Evolutionary conservation across 2,888 invertebrate genomes (phyloP).

Genomic region (Ichneumoninae sp.): DNA sequence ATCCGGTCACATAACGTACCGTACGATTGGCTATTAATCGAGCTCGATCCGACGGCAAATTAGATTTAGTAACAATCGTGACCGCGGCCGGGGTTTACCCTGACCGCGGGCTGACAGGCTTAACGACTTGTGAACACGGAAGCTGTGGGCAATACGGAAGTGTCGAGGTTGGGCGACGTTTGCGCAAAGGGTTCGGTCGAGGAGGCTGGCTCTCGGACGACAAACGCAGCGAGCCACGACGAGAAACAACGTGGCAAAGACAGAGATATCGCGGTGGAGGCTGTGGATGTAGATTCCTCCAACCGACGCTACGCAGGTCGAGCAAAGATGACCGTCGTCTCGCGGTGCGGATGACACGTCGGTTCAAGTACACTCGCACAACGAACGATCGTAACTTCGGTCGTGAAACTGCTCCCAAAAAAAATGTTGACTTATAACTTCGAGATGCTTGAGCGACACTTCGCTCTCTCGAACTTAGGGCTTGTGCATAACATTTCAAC

Average conservation of each 20-base stretch:
- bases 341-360: neutral
- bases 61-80: conserved; percentile 10
- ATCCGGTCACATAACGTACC: neutral
- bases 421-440: neutral
- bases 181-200: conserved; percentile 23
- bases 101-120: conserved; percentile 42
- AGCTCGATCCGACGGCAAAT: neutral
- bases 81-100: conserved; percentile 32
- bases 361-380: neutral
- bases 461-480: neutral
- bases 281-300: neutral
- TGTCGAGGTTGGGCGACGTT: neutral
- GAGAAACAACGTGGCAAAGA: neutral
- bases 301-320: neutral
- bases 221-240: conserved; percentile 11
- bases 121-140: conserved; percentile 40
- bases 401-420: neutral
- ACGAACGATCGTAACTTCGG: neutral
- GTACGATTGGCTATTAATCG: neutral
- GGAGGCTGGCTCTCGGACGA: conserved; percentile 9
- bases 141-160: conserved; percentile 10
- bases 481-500: neutral
- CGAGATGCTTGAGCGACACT: neutral
- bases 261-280: neutral
- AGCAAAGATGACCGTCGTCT: neutral